Conservation (phyloP, 1,140 invertebrate species). For the Drosophila nasuta region DNA sequence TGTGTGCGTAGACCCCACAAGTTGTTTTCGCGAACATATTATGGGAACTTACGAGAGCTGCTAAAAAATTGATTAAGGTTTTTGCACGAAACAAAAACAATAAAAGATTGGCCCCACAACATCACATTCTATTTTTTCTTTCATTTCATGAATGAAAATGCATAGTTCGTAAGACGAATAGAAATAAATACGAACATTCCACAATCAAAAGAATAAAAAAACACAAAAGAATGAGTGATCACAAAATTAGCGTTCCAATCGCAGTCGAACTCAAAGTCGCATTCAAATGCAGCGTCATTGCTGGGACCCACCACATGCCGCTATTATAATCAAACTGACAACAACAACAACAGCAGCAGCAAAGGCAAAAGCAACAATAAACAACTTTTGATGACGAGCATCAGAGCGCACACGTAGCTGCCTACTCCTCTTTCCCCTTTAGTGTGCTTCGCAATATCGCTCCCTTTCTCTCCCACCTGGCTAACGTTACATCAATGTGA, state of each 20-base stretch:
- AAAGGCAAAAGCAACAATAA: conserved; percentile 52
- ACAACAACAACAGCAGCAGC: conserved; percentile 52
- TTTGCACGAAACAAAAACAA: not conserved
- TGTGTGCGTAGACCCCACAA: conserved; percentile 55
- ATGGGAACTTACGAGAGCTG: conserved; percentile 18
- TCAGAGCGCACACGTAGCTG: conserved; percentile 33
- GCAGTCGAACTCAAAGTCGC: conserved; percentile 55
- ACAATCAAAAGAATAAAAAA: conserved; percentile 22
- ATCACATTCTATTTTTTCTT: not conserved
- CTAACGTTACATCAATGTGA: conserved; percentile 71
- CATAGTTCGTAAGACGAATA: conserved; percentile 12
- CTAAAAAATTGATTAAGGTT: conserved; percentile 30
- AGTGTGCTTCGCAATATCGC: not conserved
- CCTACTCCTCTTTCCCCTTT: not conserved
- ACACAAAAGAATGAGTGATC: conserved; percentile 22
- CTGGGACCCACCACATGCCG: conserved; percentile 67
- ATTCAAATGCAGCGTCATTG: conserved; percentile 71
- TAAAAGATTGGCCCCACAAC: not conserved
- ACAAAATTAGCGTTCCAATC: conserved; percentile 72
- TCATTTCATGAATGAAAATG: conserved; percentile 65
- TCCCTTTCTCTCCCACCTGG: conserved; percentile 56
- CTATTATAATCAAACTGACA: conserved; percentile 75
- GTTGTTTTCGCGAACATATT: conserved; percentile 45
- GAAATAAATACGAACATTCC: conserved; percentile 4
- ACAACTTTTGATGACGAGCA: conserved; percentile 58